Base-by-base conservation (phyloP, 1,140 invertebrate species). In the Cotesia vestalis region DNA sequence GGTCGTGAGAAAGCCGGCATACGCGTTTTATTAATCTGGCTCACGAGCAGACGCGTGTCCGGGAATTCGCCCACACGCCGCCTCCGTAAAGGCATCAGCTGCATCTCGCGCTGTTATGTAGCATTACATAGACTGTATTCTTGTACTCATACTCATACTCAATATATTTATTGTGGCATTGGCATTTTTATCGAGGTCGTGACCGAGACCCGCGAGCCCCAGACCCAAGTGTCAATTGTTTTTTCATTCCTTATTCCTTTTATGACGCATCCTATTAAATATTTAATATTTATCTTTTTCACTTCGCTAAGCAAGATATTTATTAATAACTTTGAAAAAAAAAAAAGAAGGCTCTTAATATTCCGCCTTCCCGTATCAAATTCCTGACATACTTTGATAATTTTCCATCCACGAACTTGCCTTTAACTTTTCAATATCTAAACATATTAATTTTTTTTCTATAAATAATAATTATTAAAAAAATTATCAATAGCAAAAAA, bases 131-230 rank as follows among this genome's bases (percentile, higher is more conserved):
- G 40, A 46, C 40, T 11, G 6, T 9, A 46, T 11, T 46, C 40
- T 5, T n/a, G n/a, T 57, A 17, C 53, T 5, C 53, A 57, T 57
- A 17, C 53, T 17, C 53, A 57, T 20, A n/a, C 53, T 57, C 53
- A 5, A 20, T 20, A n/a, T 57, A 20, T 57, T 6, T 57, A 20
- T 57, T 61, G n/a, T 36, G 67, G 61, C 63, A 76, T 75, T 73
- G 64, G 74, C 71, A 77, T 78, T 76, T 77, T 77, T 78, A 73
- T 76, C 46, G 71, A 57, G 64, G 67, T 66, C 66, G 14, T 35
- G 55, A 66, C 36, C 66, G 59, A 72, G 72, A 75, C 69, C 69
- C 68, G 66, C 38, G 61, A 53, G 34, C 67, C 68, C 57, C 2
- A 57, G 51, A 20, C 34, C 27, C 55, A 8, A 20, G 11, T 36